Evolutionary conservation across 2,888 invertebrate genomes (phyloP), one percentile per base, ranked within the genome.

Genomic region (Esperia sulphurella): DNA sequence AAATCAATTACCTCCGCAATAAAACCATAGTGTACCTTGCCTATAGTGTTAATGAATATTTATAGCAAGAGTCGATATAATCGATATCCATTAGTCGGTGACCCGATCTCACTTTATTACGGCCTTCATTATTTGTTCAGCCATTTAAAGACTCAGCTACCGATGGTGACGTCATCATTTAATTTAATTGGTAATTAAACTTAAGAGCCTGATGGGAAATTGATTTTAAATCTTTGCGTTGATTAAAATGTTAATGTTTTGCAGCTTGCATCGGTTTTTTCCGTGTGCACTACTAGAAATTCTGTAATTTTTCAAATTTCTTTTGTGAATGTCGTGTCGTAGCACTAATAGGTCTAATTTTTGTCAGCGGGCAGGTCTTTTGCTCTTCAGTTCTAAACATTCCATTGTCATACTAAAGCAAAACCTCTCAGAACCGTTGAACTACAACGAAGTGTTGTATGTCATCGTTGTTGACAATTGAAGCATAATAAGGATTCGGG

Each of bases 71-170:
- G 43, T 39, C 43, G 46, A 46, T 43, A 39, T 21, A 39, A 68
- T 67, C 59, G 57, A 64, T 61, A 59, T 49, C 60, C 62, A 68
- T 71, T 72, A 66, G 55, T 50, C 48, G 47, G 47, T 58, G 52
- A 54, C 52, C 54, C 55, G 48, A 45, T 38, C 28, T 14, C 43
- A n/a, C 10, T n/a, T 35, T 12, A 39, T 42, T 39, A 43, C 40
- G 14, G 10, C 28, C 21, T 10, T 37, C 31, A 31, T 43, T 49
- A 45, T 49, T 45, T 49, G 45, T 49, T 9, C 30, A 45, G 6
- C 13, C 38, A 7, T 38, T 38, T 38, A 38, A 13, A 13, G 33
- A 10, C 33, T 6, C 33, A n/a, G n/a, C 35, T 35, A 31, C 35
- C n/a, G 10, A 9, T 31, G 3, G 31, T 31, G 35, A 35, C 35